Percentiles rank a stretch among this genome's conserved stretches.
Evolutionary conservation across 2,797 vertebrate genomes (phyloP).

Genomic region (Periparus ater): DNA sequence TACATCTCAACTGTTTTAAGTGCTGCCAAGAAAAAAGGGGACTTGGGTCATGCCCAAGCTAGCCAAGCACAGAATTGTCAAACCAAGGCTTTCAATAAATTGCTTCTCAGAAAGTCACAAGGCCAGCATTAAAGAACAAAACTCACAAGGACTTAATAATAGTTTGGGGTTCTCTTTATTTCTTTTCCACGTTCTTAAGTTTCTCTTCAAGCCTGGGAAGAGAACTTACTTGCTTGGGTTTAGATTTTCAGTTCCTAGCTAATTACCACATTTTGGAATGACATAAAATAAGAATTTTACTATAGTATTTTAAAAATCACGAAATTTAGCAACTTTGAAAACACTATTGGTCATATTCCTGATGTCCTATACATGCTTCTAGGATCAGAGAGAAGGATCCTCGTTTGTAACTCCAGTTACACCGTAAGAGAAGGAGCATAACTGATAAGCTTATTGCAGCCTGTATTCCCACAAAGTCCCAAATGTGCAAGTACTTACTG

Average conservation of each 20-base stretch:
- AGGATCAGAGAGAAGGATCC: background rate
- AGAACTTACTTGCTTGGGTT: background rate
- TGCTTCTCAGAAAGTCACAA: slow-evolving; percentile 49
- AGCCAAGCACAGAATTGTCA: slow-evolving; percentile 43
- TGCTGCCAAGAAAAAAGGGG: slow-evolving; percentile 43
- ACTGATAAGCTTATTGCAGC: background rate
- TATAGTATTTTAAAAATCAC: background rate
- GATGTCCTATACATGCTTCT: background rate
- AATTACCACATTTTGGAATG: background rate
- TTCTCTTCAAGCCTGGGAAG: background rate
- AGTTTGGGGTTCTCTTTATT: background rate
- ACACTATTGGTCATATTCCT: background rate
- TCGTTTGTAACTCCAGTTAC: background rate
- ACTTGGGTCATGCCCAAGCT: slow-evolving; percentile 33
- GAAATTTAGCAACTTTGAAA: background rate
- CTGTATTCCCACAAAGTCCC: background rate
- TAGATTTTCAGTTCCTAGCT: background rate
- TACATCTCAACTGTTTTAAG: slow-evolving; percentile 28
- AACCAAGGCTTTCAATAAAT: slow-evolving; percentile 44
- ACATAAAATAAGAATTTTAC: background rate
- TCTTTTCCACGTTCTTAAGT: background rate
- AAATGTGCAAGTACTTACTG: background rate
- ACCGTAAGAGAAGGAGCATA: background rate
- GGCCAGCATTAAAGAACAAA: background rate
- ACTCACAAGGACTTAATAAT: background rate